These are phyloP conservation scores for human (Homo sapiens) DNA, from an alignment of 2,113 vertebrate species.

Conservation along the genomic window GRCh38 chr2:67288501-67289000, in stretches of 20 bases:
- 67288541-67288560: not conserved
- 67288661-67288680: not conserved
- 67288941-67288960: not conserved
- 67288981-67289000: not conserved
- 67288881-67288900: not conserved
- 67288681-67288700: not conserved
- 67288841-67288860: not conserved
- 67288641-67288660: not conserved
- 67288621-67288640: not conserved
- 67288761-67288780: not conserved
- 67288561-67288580: not conserved
- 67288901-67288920: not conserved
- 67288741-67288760: conserved; percentile 19
- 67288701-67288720: not conserved
- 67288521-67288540: not conserved
- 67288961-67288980: conserved; percentile 31
- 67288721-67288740: not conserved
- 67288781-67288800: not conserved
- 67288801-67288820: not conserved
- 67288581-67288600: not conserved
- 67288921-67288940: not conserved
- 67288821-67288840: not conserved
- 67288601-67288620: not conserved
- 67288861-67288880: conserved; percentile 2
- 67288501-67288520: not conserved